Evolutionary conservation across 2,797 vertebrate species (phyloP).

Genomic region (Clarias platycephalus): DNA sequence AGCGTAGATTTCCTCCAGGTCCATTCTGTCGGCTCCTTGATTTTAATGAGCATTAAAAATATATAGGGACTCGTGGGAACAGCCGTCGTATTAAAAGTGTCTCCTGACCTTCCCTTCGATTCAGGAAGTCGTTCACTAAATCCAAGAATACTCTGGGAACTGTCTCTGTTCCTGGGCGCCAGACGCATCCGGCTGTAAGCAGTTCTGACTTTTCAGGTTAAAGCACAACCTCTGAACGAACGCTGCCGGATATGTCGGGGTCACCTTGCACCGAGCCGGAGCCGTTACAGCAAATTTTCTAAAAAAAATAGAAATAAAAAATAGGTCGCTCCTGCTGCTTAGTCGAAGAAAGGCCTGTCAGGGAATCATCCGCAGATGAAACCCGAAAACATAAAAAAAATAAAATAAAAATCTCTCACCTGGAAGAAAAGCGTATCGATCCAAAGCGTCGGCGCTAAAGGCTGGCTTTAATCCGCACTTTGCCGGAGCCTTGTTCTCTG

Average conservation of each 20-base stretch:
- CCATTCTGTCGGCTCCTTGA: not conserved
- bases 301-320: constrained; percentile 3
- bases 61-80: not conserved
- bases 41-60: not conserved
- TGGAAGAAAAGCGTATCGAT: constrained; percentile 73
- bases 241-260: not conserved
- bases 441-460: constrained; percentile 67
- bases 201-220: constrained; percentile 3
- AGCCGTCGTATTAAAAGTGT: not conserved
- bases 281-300: constrained; percentile 8
- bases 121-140: not conserved
- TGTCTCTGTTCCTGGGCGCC: not conserved
- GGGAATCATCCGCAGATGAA: constrained; percentile 47
- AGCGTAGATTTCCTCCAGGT: not conserved
- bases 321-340: constrained; percentile 34
- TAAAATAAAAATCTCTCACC: constrained; percentile 71
- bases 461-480: constrained; percentile 74
- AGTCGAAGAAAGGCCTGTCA: constrained; percentile 62
- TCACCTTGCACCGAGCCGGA: constrained; percentile 36
- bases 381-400: constrained; percentile 39
- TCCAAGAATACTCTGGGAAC: not conserved
- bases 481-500: constrained; percentile 70
- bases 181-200: not conserved
- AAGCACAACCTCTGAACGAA: not conserved
- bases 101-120: not conserved